Evolutionary conservation across 2,113 vertebrate genomes (phyloP), one percentile per base, ranked within the genome.

Genomic region (Ahaetulla prasina): DNA sequence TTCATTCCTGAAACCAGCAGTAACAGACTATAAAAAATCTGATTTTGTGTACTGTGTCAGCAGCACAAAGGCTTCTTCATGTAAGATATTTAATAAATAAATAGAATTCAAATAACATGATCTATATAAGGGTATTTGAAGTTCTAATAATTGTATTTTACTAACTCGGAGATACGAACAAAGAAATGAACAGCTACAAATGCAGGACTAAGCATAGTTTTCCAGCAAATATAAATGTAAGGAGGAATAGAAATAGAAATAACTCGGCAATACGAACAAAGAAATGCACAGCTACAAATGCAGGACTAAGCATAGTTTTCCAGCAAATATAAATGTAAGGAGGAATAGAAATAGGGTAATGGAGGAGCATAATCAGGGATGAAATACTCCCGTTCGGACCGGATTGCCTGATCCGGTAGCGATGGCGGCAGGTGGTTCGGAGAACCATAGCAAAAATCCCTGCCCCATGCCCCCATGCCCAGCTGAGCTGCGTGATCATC

Each of bases 11-110:
- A 97, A 97, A 96, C 96, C 96, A 97, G 94, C 95, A 96, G 93
- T 97, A 97, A 96, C 97, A 97, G 94, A 91, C 95, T 93, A 93
- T 97, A 97, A 96, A 97, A 97, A 96, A 94, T 90, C 93, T 94
- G 93, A 94, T 88, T 96, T 95, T 95, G 86, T 88, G 90, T 90
- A 92, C 91, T 60, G 89, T 47, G 94, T 90, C 94, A 95, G 86
- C 91, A 91, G 94, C 88, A 45, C 87, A 96, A 95, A 93, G 92
- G 91, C 94, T 95, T 96, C 94, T 95, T 89, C 85, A 92, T 95
- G 96, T 96, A 47, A 93, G 92, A 87, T 96, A 95, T 95, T 95
- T 97, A 90, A 86, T 92, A 92, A 85, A 68, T 45, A 93, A 96
- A 95, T 74, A 95, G 87, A 85, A 88, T 87, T 94, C 94, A 49